Evolutionary conservation across 2,888 invertebrate species (phyloP).

Genomic region (Diadromus collaris): DNA sequence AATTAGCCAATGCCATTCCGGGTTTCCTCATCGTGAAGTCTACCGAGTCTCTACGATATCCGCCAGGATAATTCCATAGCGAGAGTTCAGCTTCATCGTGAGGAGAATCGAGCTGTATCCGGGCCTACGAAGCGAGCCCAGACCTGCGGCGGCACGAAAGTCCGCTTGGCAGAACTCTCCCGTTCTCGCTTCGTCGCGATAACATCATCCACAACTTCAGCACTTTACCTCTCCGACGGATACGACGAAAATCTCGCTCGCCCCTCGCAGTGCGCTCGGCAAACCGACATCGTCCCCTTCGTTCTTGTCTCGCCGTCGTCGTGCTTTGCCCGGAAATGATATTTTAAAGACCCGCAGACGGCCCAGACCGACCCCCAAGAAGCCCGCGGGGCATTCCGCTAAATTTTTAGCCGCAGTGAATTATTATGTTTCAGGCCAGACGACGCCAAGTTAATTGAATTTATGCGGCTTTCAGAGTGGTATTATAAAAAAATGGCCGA

Average conservation of each 20-base stretch:
- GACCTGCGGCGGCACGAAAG: slow-evolving; percentile 21
- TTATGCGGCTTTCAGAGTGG: slow-evolving; percentile 39
- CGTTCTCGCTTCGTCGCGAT: slow-evolving; percentile 54
- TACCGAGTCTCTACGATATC: not conserved
- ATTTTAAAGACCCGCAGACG: slow-evolving; percentile 55
- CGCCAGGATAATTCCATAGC: not conserved
- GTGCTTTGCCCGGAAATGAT: slow-evolving; percentile 56
- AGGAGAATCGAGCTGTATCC: slow-evolving; percentile 11
- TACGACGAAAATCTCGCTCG: slow-evolving; percentile 14
- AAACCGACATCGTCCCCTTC: slow-evolving; percentile 14
- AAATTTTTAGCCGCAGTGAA: slow-evolving; percentile 56
- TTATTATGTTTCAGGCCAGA: slow-evolving; percentile 49
- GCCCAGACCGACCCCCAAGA: slow-evolving; percentile 26
- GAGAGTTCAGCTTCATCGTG: slow-evolving; percentile 7
- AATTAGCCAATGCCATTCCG: not conserved
- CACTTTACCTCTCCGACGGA: slow-evolving; percentile 52
- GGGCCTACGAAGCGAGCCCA: slow-evolving; percentile 13
- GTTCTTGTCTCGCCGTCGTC: slow-evolving; percentile 30
- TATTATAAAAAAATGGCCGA: slow-evolving; percentile 2
- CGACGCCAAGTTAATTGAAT: slow-evolving; percentile 51
- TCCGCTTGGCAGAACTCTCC: slow-evolving; percentile 34
- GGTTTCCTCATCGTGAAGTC: not conserved
- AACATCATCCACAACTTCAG: slow-evolving; percentile 64
- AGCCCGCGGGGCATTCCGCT: slow-evolving; percentile 37
- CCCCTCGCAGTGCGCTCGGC: not conserved